phyloP scores from a whole-genome alignment of 2,797 vertebrate genomes.

The Atherinosoma microstoma region DNA sequence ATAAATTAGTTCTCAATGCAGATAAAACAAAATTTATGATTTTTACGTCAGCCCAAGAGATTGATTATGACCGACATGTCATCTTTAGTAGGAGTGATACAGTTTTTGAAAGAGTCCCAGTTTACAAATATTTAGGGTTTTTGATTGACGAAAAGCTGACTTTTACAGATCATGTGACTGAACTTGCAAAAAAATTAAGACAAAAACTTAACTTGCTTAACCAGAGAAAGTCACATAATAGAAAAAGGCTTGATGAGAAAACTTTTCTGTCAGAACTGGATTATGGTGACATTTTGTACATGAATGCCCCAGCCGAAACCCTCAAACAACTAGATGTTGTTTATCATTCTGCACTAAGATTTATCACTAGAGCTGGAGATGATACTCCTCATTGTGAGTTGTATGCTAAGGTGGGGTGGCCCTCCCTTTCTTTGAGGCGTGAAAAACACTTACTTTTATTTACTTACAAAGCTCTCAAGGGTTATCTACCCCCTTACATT shows the following conservation, averaged over 20 bases:
- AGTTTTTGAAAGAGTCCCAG: not conserved
- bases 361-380: not conserved
- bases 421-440: not conserved
- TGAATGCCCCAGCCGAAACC: not conserved
- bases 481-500: not conserved
- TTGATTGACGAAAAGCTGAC: not conserved
- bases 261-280: not conserved
- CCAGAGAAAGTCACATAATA: rapidly evolving
- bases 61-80: not conserved
- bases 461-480: not conserved
- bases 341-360: not conserved
- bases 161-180: not conserved
- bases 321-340: not conserved
- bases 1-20: conserved; percentile 11
- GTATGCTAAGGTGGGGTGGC: not conserved
- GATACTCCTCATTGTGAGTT: not conserved
- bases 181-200: not conserved
- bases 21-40: conserved; percentile 2
- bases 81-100: not conserved
- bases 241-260: not conserved
- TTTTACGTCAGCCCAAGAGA: not conserved
- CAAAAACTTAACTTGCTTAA: not conserved
- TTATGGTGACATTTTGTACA: not conserved
- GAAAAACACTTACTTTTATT: not conserved
- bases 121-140: conserved; percentile 8